phyloP scores from a whole-genome alignment of 2,797 vertebrate genomes.

The Gephyroberyx darwinii region DNA sequence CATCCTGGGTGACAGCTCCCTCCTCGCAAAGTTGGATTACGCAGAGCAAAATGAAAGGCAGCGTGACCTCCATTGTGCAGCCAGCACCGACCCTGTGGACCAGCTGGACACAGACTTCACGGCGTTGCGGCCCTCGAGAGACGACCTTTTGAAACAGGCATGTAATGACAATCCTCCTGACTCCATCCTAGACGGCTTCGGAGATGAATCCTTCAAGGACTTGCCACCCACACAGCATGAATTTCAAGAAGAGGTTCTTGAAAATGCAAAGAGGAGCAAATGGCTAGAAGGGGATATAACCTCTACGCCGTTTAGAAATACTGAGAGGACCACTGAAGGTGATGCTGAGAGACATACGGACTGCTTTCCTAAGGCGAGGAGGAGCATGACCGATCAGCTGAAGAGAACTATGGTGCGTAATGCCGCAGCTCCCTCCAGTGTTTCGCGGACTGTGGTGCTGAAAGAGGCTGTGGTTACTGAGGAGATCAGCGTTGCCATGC shows the following conservation, averaged over 20 bases:
- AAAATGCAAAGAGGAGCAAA: conserved; percentile 46
- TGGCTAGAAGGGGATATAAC: conserved; percentile 37
- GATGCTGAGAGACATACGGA: neutral
- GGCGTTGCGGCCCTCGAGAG: conserved; percentile 10
- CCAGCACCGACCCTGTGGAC: conserved; percentile 14
- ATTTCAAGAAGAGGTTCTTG: conserved; percentile 69
- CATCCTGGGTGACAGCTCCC: conserved; percentile 83
- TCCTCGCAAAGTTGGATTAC: conserved; percentile 84
- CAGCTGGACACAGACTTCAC: neutral
- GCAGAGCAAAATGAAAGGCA: conserved; percentile 72
- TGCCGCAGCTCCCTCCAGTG: conserved; percentile 78
- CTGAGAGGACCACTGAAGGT: neutral
- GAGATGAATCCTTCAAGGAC: conserved; percentile 72
- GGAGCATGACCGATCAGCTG: conserved; percentile 87
- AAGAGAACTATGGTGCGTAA: conserved; percentile 91
- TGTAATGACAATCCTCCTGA: conserved; percentile 43
- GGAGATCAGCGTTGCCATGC: conserved; percentile 87
- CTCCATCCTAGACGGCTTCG: conserved; percentile 49
- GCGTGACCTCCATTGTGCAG: conserved; percentile 33
- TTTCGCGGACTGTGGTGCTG: conserved; percentile 82
- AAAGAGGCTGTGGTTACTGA: conserved; percentile 86
- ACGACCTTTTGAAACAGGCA: neutral
- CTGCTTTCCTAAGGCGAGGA: conserved; percentile 61
- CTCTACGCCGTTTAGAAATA: conserved; percentile 43
- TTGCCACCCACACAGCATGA: conserved; percentile 85